Base-by-base conservation (phyloP, 2,888 invertebrate genomes). In the Drosophila merina region DNA sequence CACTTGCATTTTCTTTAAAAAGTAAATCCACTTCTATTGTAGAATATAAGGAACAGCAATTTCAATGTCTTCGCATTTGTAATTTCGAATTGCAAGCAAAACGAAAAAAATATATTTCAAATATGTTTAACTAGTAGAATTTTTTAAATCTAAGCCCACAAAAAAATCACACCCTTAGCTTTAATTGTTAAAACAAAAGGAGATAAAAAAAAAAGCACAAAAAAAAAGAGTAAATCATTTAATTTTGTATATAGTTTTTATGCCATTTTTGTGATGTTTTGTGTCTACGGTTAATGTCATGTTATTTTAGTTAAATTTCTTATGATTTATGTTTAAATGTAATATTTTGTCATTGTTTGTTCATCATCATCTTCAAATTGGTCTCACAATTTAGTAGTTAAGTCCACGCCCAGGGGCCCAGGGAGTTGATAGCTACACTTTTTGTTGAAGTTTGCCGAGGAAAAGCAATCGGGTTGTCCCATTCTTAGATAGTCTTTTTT, bases 201-300 rank as follows among this genome's bases (percentile, higher is more conserved):
- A 20, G 20, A 20, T 20, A 20, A 59, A 59, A 68, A 59, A 68
- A 76, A 55, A 72, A 51, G 49, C 30, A 57, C 50, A 59, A 52
- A 57, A 55, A 52, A 68, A 31, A 26, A 36, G 64, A 54, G 5
- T 14, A 9, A 45, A 62, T 40, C 57, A 64, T 40, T 50, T 55
- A 58, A 67, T 74, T 75, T 72, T 84, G 69, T 79, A 87, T 45
- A 85, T 79, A 86, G 72, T 76, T 75, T 69, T 71, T 71, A 86
- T 82, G 83, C 83, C 89, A 88, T 87, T 88, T 88, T 89, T 90
- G 91, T 89, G 91, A 90, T 90, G 90, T 77, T 84, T 75, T 77
- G 66, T 79, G 68, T 81, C 76, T 78, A 74, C 74, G 76, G 73
- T 79, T 74, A 73, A 55, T 70, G 50, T 52, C 42, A 45, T 59